Conservation (phyloP, 2,797 vertebrate genomes). For the Strix occidentalis region DNA sequence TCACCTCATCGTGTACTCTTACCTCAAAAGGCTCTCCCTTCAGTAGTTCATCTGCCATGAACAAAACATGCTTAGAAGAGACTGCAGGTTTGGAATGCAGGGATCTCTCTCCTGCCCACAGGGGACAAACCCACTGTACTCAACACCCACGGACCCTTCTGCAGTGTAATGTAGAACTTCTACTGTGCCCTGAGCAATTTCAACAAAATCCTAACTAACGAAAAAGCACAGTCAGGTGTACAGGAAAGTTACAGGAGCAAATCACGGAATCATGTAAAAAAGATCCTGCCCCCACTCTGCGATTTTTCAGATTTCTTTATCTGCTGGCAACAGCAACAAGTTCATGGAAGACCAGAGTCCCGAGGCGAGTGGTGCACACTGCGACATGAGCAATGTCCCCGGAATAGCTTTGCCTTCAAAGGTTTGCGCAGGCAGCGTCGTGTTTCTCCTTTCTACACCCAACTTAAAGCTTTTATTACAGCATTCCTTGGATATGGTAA, state of each 20-base stretch:
- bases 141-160: not conserved
- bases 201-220: not conserved
- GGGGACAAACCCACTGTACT: not conserved
- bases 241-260: not conserved
- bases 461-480: not conserved
- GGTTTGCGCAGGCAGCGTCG: rapidly evolving
- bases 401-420: not conserved
- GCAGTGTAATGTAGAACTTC: rapidly evolving
- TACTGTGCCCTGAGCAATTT: not conserved
- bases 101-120: not conserved
- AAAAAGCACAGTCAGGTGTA: not conserved
- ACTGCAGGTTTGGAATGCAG: not conserved
- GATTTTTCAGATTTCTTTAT: not conserved
- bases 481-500: not conserved
- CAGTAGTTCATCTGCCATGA: not conserved
- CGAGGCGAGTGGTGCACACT: not conserved
- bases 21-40: not conserved
- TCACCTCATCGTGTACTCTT: not conserved
- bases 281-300: not conserved
- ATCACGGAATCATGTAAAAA: not conserved
- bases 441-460: not conserved
- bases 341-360: not conserved
- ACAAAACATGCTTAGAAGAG: not conserved
- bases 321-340: not conserved
- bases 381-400: not conserved